These are phyloP conservation scores for Tanypteryx hageni DNA, from an alignment of 2,888 invertebrate species.

Conservation along the genomic window DNA sequence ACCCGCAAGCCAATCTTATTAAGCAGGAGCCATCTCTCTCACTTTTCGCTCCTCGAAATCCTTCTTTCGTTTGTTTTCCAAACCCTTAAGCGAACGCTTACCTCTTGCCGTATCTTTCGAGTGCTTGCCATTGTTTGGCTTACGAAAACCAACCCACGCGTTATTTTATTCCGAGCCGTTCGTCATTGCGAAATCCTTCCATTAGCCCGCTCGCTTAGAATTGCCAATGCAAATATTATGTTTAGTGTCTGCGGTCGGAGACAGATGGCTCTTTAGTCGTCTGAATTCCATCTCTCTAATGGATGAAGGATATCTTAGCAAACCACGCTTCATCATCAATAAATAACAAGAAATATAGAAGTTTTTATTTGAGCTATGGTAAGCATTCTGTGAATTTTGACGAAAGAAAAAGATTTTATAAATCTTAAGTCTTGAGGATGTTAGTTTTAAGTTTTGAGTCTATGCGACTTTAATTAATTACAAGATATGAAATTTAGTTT, in stretches of 20 bases:
- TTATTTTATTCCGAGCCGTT: slow-evolving; percentile 62
- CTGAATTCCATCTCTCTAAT: slow-evolving; percentile 55
- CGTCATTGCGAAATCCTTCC: slow-evolving; percentile 64
- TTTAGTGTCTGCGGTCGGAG: slow-evolving; percentile 62
- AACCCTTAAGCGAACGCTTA: slow-evolving; percentile 54
- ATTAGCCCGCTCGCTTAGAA: slow-evolving; percentile 62
- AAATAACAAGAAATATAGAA: slow-evolving; percentile 26
- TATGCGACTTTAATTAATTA: no score
- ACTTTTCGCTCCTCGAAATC: slow-evolving; percentile 42
- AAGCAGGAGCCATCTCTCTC: slow-evolving; percentile 27
- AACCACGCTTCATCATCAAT: slow-evolving; percentile 30
- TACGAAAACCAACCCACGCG: slow-evolving; percentile 54
- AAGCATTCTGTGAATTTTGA: slow-evolving; percentile 30
- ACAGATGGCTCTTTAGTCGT: slow-evolving; percentile 62
- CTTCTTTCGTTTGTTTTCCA: slow-evolving; percentile 56
- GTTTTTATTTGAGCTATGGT: not conserved
- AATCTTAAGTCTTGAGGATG: not conserved
- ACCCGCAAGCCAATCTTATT: slow-evolving; percentile 30
- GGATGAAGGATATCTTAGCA: slow-evolving; percentile 42
- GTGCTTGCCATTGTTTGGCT: slow-evolving; percentile 63
- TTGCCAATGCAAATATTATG: slow-evolving; percentile 63
- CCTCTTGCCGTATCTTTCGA: not conserved
- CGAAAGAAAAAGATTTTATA: not conserved
- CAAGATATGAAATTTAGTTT: no score
- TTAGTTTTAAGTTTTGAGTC: no score